Conservation (phyloP, 2,113 vertebrate genomes). For the Zosterops borbonicus region DNA sequence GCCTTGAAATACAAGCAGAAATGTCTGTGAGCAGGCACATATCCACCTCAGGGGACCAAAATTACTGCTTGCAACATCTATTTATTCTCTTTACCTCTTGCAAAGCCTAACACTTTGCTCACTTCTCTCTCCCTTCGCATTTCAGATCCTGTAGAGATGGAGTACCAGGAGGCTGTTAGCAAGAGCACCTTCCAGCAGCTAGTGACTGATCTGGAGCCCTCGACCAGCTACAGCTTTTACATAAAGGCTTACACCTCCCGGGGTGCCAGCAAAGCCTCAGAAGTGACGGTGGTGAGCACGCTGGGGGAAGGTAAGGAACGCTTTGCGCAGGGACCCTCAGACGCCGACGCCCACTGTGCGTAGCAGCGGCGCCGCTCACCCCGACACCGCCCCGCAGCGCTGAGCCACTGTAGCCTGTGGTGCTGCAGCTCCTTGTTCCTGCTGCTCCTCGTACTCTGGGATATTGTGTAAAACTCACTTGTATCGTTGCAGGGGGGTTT, state of each 20-base stretch:
- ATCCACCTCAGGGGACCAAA: not conserved
- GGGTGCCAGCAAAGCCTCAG: slow-evolving; percentile 92
- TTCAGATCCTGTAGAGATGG: slow-evolving; percentile 89
- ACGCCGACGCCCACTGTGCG: not conserved
- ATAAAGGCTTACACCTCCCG: slow-evolving; percentile 96
- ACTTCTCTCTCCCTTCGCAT: not conserved
- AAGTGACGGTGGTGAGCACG: slow-evolving; percentile 83
- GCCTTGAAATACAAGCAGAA: not conserved
- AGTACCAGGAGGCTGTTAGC: slow-evolving; percentile 97
- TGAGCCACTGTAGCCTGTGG: not conserved
- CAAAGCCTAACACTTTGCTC: not conserved
- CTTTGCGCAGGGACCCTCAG: not conserved
- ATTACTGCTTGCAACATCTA: not conserved
- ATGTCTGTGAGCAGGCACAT: not conserved
- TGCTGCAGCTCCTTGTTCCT: not conserved
- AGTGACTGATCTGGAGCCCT: slow-evolving; percentile 92
- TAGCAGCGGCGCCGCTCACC: not conserved
- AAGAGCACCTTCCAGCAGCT: slow-evolving; percentile 92
- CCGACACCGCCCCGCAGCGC: fast-evolving
- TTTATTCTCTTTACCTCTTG: not conserved
- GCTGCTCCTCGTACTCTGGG: not conserved
- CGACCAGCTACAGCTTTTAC: slow-evolving; percentile 94
- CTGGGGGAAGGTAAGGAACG: slow-evolving; percentile 88
- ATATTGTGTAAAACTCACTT: not conserved
- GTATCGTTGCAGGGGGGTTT: not conserved